Evolutionary conservation across 2,113 vertebrate species (phyloP).

Genomic region (Marmota monax): DNA sequence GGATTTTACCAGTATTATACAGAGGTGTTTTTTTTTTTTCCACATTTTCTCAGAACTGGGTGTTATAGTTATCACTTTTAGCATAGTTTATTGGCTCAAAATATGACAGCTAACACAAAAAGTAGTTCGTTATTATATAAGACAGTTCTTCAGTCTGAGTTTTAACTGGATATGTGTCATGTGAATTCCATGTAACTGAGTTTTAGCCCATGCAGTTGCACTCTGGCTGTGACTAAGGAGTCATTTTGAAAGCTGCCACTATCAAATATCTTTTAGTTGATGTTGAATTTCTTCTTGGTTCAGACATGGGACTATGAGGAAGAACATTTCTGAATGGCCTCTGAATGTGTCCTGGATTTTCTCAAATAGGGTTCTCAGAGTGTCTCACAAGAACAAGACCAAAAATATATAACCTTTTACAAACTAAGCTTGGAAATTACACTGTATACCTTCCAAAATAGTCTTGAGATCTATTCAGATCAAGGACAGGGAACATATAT

Average conservation of each 20-base stretch:
- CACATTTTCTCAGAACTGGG: neutral
- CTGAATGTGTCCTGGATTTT: neutral
- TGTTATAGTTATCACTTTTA: neutral
- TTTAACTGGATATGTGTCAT: neutral
- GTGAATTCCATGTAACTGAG: neutral
- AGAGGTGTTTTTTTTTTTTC: neutral
- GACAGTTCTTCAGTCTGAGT: neutral
- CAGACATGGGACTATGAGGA: neutral
- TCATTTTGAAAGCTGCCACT: neutral
- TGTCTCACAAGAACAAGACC: neutral
- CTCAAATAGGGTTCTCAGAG: neutral
- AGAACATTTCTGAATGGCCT: neutral
- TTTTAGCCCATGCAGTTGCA: neutral
- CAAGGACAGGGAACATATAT: neutral
- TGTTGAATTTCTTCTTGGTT: neutral
- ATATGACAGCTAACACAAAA: neutral
- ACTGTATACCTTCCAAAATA: neutral
- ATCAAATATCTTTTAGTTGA: neutral
- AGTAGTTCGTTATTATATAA: neutral
- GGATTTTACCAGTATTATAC: neutral
- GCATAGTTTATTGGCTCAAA: neutral
- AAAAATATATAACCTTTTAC: neutral
- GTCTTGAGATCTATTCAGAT: neutral
- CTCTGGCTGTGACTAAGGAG: neutral
- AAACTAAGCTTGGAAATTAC: neutral